Base-by-base conservation (phyloP, 2,888 invertebrate species). In the Lithophane ornitopus region DNA sequence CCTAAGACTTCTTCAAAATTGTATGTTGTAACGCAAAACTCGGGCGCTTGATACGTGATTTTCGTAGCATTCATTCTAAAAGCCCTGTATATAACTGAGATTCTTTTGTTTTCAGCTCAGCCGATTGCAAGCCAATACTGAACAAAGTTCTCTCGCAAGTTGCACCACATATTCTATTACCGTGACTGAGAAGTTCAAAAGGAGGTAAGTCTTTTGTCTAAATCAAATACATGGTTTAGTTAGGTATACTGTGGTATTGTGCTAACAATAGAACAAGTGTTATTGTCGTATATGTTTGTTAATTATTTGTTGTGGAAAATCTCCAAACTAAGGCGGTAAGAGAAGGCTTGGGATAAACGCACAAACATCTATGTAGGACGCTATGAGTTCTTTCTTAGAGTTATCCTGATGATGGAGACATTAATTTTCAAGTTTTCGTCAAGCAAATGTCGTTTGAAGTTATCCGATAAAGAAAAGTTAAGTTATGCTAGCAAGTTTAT, bases 281-380 rank as follows among this genome's bases (percentile, higher is more conserved):
- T 44, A 59, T 39, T 34, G 19, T 49, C 12, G 34, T 66, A 9
- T 46, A 75, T 65, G 22, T 58, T 58, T 34, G 58, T 9, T 8
- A 76, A 58, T 26, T 41, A 59, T 49, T 59, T 49, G 14, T 34
- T 68, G 14, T 0, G 26, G 34, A 39, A 61, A 46, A 69, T 76
- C 26, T 22, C 19, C 3, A 34, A 49, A 34, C n/a, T 16, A 14
- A 59, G 39, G 39, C 3, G 22, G 22, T 63, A 34, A 16, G 9
- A 34, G 26, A 22, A 16, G 16, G 4, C 22, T 16, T 22, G 41
- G 44, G 22, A 46, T 46, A 28, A 39, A 46, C 26, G 16, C 12
- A 49, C 14, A 41, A 58, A 67, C 39, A 66, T n/a, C 7, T 3
- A 28, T 11, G 11, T 2, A 44, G 46, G 12, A 22, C 22, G 52